Base-by-base conservation (phyloP, 2,113 vertebrate species). In the Myodes glareolus region DNA sequence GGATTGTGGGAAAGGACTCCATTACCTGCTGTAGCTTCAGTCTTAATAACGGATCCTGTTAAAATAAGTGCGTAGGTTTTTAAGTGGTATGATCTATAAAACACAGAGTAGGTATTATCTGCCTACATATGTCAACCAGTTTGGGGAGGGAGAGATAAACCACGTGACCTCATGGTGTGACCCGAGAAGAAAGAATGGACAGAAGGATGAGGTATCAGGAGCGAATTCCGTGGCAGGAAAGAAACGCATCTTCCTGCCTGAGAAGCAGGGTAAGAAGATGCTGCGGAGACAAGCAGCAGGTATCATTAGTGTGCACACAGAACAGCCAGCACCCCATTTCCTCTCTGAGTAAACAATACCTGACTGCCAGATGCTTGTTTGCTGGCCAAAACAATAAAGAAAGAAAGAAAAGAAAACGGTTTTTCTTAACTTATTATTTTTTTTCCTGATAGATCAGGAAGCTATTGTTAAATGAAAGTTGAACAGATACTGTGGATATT, bases 201-300 rank as follows among this genome's bases (percentile, higher is more conserved):
- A n/a, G 27, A 91, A 33, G 25, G 9, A 58, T 3, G 5, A 73
- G 47, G 13, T 4, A 86, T 61, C 63, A 31, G 4, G 13, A 10
- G 8, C 21, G 73, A 92, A 68, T 29, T 25, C 39, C 29, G 0
- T 31, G 19, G 21, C 63, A 0, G 16, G 3, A 50, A 23, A 92
- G 21, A 87, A 47, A 73, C 3, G 33, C 33, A 87, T 50, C 80
- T 27, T 21, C 65, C 21, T 67, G 12, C 29, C 78, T 33, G 65
- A 70, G 42, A 92, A 36, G 4, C n/a, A 45, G 0, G 8, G 55
- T 1, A 1, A n/a, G 16, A 21, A 42, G 11, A 12, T 13, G 3
- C 23, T 72, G 63, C 75, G 42, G 73, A 68, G 16, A 11, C 0
- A 90, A 50, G 50, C 42, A 13, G 7, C 0, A 2, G 19, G 63